Evolutionary conservation across 2,797 vertebrate genomes (phyloP).

Genomic region (Trachops cirrhosus): DNA sequence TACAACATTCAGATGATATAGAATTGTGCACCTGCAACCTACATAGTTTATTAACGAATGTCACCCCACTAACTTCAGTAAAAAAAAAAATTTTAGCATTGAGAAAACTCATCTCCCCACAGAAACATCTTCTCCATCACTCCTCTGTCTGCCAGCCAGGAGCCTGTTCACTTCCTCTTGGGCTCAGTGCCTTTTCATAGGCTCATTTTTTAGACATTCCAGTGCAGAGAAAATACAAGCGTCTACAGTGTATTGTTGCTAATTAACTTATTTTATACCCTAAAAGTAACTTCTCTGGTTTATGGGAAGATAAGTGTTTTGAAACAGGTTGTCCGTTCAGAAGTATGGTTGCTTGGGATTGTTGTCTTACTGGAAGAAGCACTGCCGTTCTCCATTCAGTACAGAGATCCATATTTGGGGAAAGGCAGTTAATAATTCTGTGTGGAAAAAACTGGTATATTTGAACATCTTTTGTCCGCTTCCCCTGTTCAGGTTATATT

Average conservation of each 20-base stretch:
- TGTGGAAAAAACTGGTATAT: neutral
- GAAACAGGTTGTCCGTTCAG: conserved; percentile 2
- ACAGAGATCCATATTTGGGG: neutral
- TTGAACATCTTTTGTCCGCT: neutral
- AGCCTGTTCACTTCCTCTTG: conserved; percentile 36
- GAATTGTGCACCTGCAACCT: neutral
- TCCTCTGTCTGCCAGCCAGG: conserved; percentile 32
- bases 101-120: conserved; percentile 49
- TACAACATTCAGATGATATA: neutral
- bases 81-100: neutral
- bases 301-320: neutral
- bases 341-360: neutral
- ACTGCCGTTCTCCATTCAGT: neutral
- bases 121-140: conserved; percentile 57
- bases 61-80: neutral
- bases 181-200: neutral
- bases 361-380: neutral
- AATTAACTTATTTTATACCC: conserved; percentile 11
- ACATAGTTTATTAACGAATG: neutral
- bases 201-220: conserved; percentile 23
- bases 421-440: neutral
- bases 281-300: conserved; percentile 32
- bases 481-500: neutral
- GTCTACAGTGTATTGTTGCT: neutral
- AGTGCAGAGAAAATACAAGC: neutral